Percentiles rank a stretch among this genome's conserved stretches.
Conservation (phyloP, 2,797 vertebrate species). For the Tapera naevia region DNA sequence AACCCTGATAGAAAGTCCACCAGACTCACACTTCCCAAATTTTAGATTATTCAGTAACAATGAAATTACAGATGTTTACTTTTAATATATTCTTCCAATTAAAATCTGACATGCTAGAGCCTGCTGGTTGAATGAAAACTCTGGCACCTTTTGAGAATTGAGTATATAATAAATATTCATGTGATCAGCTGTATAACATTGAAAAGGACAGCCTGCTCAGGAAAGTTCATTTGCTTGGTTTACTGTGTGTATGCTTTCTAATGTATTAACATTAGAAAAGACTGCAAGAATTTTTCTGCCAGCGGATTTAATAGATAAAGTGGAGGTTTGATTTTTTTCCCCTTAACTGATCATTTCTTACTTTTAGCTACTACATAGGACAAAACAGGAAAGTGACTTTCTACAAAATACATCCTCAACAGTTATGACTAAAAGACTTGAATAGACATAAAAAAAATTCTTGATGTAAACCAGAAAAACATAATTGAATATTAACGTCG, state of each 20-base stretch:
- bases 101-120: slow-evolving; percentile 30
- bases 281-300: slow-evolving; percentile 66
- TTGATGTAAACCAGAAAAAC: slow-evolving; percentile 43
- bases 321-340: slow-evolving; percentile 4
- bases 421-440: not conserved
- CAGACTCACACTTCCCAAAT: not conserved
- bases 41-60: not conserved
- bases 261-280: slow-evolving; percentile 62
- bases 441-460: slow-evolving; percentile 20
- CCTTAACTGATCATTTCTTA: slow-evolving; percentile 59
- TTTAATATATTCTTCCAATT: slow-evolving; percentile 53
- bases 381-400: slow-evolving; percentile 43
- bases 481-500: slow-evolving; percentile 43
- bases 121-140: slow-evolving; percentile 40
- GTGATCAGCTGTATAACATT: slow-evolving; percentile 54
- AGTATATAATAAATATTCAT: slow-evolving; percentile 71
- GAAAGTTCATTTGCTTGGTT: slow-evolving; percentile 66
- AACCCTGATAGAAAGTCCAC: not conserved
- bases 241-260: slow-evolving; percentile 48
- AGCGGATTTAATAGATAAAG: slow-evolving; percentile 43
- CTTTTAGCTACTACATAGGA: slow-evolving; percentile 51
- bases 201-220: slow-evolving; percentile 72
- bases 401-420: slow-evolving; percentile 32
- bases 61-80: slow-evolving; percentile 36
- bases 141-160: slow-evolving; percentile 42